Base-by-base conservation (phyloP, 2,113 vertebrate genomes). In the Myiopsitta monachus region DNA sequence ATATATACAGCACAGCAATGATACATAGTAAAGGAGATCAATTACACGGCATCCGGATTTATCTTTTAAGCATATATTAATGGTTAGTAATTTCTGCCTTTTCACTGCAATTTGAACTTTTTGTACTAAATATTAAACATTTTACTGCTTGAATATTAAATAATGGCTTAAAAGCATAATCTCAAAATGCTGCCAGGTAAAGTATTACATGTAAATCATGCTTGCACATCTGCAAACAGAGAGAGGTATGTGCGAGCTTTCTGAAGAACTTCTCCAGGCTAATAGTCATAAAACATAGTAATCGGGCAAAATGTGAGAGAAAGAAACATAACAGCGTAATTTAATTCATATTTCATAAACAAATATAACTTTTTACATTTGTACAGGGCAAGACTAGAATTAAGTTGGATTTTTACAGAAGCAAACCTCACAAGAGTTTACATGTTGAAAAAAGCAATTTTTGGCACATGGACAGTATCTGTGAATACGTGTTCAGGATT, bases 381-480 rank as follows among this genome's bases (percentile, higher is more conserved):
- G 82, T 97, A 97, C 83, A 97, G 92, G 74, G 92, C 88, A 89
- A 95, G 69, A 73, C 18, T 79, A 80, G 74, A 85, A 39, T 18
- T 44, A 83, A 82, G 30, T 69, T 26, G 54, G 87, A 64, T 83
- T 95, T 97, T 96, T 94, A 97, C 94, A 94, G 88, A 94, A 95
- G 96, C 80, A 94, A 94, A 90, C 91, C 63, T 97, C 83, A 96
- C 78, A 94, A 86, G 90, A 95, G 73, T 91, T 94, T 94, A 96
- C 69, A 96, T 55, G 83, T 90, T 87, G 85, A 97, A 96, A 96
- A 98, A 94, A 75, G 94, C 90, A 87, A 39, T 72, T 92, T 97
- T 98, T 98, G 97, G 97, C 91, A 98, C 91, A 80, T 88, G 72
- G 70, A 84, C 87, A 96, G 69, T 81, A 96, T 63, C 55, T 94